These are phyloP conservation scores for Peromyscus attwateri DNA, from an alignment of 2,797 vertebrate species.

Conservation along the genomic window DNA sequence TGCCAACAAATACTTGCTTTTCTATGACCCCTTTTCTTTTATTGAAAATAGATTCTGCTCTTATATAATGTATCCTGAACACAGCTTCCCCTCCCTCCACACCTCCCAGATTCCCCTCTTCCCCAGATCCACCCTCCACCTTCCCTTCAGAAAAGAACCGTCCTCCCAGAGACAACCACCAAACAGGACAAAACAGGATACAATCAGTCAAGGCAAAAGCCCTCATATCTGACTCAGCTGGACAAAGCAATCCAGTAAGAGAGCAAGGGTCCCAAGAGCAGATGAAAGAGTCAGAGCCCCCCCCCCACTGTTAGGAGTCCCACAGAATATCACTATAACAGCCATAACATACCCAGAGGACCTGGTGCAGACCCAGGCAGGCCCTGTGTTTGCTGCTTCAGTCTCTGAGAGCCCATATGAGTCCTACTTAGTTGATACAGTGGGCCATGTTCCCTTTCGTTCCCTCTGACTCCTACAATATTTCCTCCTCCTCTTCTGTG, in stretches of 20 bases:
- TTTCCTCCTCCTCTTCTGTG: background rate
- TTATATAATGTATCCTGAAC: background rate
- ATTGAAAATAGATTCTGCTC: background rate
- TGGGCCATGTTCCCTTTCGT: background rate
- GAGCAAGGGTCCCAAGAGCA: background rate
- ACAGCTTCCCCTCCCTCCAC: background rate
- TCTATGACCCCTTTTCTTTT: background rate
- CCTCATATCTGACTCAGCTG: background rate
- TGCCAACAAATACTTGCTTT: slow-evolving; percentile 20
- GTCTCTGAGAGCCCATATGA: background rate
- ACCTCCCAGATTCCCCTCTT: background rate
- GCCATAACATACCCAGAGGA: background rate
- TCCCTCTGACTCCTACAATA: background rate
- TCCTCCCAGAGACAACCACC: background rate
- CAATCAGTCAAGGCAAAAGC: background rate
- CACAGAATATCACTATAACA: background rate
- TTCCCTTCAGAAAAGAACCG: background rate
- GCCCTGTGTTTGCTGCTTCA: background rate
- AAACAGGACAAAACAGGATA: background rate
- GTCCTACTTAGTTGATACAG: background rate
- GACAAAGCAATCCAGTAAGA: background rate
- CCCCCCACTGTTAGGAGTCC: background rate
- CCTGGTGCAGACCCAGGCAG: background rate
- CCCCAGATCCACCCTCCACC: background rate
- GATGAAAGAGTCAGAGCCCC: background rate